Conservation (phyloP, 2,797 vertebrate species). For the Phaenicophaeus curvirostris region DNA sequence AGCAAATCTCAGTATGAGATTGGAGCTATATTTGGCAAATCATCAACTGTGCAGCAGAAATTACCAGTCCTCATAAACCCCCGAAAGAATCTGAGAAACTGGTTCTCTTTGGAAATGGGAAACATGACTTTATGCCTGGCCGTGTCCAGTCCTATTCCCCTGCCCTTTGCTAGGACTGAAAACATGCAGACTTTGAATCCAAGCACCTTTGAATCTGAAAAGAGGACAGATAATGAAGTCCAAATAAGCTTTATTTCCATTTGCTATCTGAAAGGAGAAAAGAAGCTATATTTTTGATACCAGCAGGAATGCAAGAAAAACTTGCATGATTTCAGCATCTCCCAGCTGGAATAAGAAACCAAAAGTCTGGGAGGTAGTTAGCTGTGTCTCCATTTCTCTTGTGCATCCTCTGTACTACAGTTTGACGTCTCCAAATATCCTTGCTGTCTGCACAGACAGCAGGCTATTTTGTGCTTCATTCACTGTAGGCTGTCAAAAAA, state of each 20-base stretch:
- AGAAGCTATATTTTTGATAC: neutral
- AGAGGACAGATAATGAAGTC: neutral
- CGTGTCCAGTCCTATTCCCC: neutral
- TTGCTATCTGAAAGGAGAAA: neutral
- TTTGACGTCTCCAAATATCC: slow-evolving; percentile 56
- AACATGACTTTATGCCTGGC: neutral
- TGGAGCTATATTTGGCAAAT: slow-evolving; percentile 49
- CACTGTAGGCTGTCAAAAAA: slow-evolving; percentile 40
- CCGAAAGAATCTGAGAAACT: neutral
- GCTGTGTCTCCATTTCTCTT: slow-evolving; percentile 36
- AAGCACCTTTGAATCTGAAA: neutral
- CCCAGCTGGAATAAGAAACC: slow-evolving; percentile 8
- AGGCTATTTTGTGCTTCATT: slow-evolving; percentile 61
- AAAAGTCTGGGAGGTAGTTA: slow-evolving; percentile 37
- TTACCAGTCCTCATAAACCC: slow-evolving; percentile 13
- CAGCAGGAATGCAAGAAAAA: neutral
- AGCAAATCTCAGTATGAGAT: slow-evolving; percentile 2
- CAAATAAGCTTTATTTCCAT: slow-evolving; percentile 25
- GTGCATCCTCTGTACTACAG: slow-evolving; percentile 27
- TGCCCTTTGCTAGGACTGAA: neutral
- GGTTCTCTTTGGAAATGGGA: neutral
- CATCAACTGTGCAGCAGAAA: slow-evolving; percentile 32
- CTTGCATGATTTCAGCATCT: slow-evolving; percentile 24
- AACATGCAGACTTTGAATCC: neutral
- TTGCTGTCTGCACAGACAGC: slow-evolving; percentile 45